Evolutionary conservation across 1,140 invertebrate genomes (phyloP), one percentile per base, ranked within the genome.

Genomic region (Oppia nitens): DNA sequence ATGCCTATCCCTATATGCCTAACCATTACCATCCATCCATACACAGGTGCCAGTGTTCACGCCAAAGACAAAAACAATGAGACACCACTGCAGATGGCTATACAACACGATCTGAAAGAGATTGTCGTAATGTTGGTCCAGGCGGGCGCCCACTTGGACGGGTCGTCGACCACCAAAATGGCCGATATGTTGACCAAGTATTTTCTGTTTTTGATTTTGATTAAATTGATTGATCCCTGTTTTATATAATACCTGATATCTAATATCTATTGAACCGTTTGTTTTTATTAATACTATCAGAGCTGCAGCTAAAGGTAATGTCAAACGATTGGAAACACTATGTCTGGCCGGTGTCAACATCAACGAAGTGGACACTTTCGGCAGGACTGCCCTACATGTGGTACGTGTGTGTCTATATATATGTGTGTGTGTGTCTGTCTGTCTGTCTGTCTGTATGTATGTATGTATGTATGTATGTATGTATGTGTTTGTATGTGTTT

Each of bases 1-100:
- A n/a, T n/a, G n/a, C n/a, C n/a, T n/a, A n/a, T n/a, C n/a, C n/a
- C n/a, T n/a, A n/a, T n/a, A n/a, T n/a, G n/a, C n/a, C n/a, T n/a
- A n/a, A n/a, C n/a, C n/a, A n/a, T n/a, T n/a, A n/a, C n/a, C n/a
- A n/a, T n/a, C n/a, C n/a, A n/a, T n/a, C n/a, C n/a, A n/a, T n/a
- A n/a, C n/a, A n/a, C n/a, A 40, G 32, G 90, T 1, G 86, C 85
- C 0, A 85, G 80, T 54, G 84, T 93, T n/a, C 87, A 92, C 64
- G 72, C 79, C 32, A 80, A 80, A 66, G 85, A 86, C 65, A 74
- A 74, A 69, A 75, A 68, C 23, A 64, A 64, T 11, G 62, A 67
- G 55, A 69, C 68, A 11, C 69, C 71, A 25, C 59, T 73, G 21
- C 66, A 67, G 50, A 67, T 69, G 62, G 70, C 70, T 12, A 63